These are phyloP conservation scores for Scomber colias DNA, from an alignment of 2,113 vertebrate species.

Conservation along the genomic window DNA sequence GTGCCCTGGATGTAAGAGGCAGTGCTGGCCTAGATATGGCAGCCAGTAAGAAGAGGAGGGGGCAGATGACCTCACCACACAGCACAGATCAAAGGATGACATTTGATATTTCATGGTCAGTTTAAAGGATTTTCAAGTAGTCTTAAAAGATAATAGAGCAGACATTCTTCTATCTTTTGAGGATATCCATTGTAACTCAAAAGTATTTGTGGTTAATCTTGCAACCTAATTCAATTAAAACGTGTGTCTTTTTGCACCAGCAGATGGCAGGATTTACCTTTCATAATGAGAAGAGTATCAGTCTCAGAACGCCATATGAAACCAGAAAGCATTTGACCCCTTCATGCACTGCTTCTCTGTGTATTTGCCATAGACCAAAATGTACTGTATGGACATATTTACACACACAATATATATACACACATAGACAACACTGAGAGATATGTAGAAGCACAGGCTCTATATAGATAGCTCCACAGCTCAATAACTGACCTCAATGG, in stretches of 20 bases:
- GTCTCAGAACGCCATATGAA: neutral
- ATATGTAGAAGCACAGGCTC: neutral
- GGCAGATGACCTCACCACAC: neutral
- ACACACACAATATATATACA: neutral
- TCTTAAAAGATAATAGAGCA: neutral
- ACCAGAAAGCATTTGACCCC: neutral
- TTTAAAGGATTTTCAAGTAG: too few species aligned
- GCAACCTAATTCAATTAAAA: constrained; percentile 11
- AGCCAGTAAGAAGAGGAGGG: neutral
- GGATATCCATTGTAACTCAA: neutral
- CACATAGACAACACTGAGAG: neutral
- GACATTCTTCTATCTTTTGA: neutral
- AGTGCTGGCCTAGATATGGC: constrained; percentile 23
- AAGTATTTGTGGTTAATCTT: neutral
- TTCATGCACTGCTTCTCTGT: neutral
- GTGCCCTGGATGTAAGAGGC: constrained; percentile 8
- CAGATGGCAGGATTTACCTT: constrained; percentile 75
- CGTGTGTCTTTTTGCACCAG: constrained; percentile 56
- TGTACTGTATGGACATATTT: neutral
- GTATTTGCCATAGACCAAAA: neutral
- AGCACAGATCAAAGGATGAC: constrained; percentile 9
- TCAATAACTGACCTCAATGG: neutral
- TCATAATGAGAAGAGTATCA: constrained; percentile 13
- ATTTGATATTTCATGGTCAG: neutral
- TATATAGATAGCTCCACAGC: neutral